Conservation (phyloP, 2,888 invertebrate species). For the Oeneis ivallda region DNA sequence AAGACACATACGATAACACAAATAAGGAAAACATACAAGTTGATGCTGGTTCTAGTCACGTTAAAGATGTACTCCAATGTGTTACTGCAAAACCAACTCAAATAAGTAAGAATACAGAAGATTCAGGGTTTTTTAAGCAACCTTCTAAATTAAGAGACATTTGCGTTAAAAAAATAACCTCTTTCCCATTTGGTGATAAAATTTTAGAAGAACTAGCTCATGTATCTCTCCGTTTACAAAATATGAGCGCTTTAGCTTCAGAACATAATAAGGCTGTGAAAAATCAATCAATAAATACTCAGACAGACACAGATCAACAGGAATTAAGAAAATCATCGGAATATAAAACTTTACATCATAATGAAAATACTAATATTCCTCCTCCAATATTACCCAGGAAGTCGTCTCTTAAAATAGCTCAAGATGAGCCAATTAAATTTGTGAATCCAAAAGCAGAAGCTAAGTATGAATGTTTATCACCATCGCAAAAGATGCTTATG, state of each 20-base stretch:
- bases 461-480: conserved; percentile 86
- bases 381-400: conserved; percentile 72
- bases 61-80: conserved; percentile 73
- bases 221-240: conserved; percentile 81
- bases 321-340: conserved; percentile 33
- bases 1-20: conserved; percentile 54
- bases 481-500: conserved; percentile 84
- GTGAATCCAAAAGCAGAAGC: conserved; percentile 83
- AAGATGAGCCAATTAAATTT: conserved; percentile 74
- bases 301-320: not conserved
- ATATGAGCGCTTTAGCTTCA: conserved; percentile 50
- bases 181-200: conserved; percentile 86
- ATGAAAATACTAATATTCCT: conserved; percentile 52
- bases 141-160: conserved; percentile 83
- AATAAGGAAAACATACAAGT: conserved; percentile 46
- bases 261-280: conserved; percentile 12
- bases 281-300: not conserved
- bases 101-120: not conserved
- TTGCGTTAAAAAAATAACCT: conserved; percentile 84
- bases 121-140: conserved; percentile 40
- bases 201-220: conserved; percentile 86
- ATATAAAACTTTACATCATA: conserved; percentile 37
- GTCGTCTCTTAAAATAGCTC: conserved; percentile 68
- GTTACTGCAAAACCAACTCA: conserved; percentile 45
- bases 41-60: conserved; percentile 54